Conservation (phyloP, 2,888 invertebrate genomes). For the Machimus atricapillus region DNA sequence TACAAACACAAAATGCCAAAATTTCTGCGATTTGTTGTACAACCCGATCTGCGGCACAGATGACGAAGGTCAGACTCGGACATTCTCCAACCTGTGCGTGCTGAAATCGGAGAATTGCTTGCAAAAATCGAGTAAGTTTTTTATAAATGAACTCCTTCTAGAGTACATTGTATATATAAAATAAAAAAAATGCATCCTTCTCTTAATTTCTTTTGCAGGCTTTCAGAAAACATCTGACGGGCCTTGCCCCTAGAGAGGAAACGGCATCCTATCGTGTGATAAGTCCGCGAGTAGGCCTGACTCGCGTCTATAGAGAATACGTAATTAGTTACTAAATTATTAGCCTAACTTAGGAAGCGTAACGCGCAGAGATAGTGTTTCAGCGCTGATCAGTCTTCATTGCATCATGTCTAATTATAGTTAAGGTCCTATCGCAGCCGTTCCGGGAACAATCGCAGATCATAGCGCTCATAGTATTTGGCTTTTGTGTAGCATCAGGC, state of each 20-base stretch:
- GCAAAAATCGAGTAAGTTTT: conserved; percentile 55
- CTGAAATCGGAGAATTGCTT: conserved; percentile 61
- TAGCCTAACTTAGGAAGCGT: not conserved
- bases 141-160: not conserved
- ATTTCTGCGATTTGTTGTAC: conserved; percentile 45
- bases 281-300: conserved; percentile 8
- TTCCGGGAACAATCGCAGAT: conserved; percentile 19
- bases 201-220: conserved; percentile 50
- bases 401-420: conserved; percentile 39
- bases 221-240: conserved; percentile 61
- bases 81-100: conserved; percentile 59
- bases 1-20: conserved; percentile 57
- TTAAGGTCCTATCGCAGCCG: conserved; percentile 32
- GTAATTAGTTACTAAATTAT: conserved; percentile 39
- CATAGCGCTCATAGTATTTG: conserved; percentile 8
- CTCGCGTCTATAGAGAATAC: conserved; percentile 28
- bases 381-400: conserved; percentile 7
- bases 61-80: conserved; percentile 59
- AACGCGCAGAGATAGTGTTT: not conserved
- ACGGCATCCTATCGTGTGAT: conserved; percentile 10
- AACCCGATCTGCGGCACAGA: conserved; percentile 58
- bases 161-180: not conserved
- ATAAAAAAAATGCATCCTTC: not conserved
- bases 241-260: conserved; percentile 55
- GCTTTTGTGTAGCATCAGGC: conserved; percentile 15